phyloP scores from a whole-genome alignment of 2,888 invertebrate species.

The Ormyrus labotus region DNA sequence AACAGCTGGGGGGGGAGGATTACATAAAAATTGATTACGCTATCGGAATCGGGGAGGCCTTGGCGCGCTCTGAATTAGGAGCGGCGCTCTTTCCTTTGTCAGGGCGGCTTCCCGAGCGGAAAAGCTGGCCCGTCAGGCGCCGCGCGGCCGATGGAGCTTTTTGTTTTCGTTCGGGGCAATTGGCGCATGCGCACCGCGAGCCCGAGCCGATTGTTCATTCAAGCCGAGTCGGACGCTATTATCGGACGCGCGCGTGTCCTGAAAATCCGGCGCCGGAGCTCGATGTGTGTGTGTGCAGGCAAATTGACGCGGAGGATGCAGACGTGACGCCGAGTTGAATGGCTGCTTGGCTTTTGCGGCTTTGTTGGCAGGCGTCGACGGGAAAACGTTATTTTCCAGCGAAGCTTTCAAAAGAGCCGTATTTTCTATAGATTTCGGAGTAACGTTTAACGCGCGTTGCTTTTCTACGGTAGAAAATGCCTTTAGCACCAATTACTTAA shows the following conservation, averaged over 20 bases:
- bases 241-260: constrained; percentile 11
- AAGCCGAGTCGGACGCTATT: constrained; percentile 22
- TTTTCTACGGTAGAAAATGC: too few relatives aligned
- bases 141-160: neutral
- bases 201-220: constrained; percentile 7
- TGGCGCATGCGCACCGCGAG: constrained; percentile 8
- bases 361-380: too few relatives aligned
- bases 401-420: too few relatives aligned
- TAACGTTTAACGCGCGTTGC: too few relatives aligned
- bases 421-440: too few relatives aligned
- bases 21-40: too few relatives aligned
- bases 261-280: neutral
- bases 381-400: too few relatives aligned
- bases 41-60: neutral
- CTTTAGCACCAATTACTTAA: too few relatives aligned
- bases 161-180: constrained; percentile 11
- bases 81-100: constrained; percentile 28
- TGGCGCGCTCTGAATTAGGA: constrained; percentile 33
- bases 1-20: too few relatives aligned
- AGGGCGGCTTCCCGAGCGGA: constrained; percentile 6
- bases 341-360: neutral
- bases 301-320: constrained; percentile 13
- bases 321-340: neutral
- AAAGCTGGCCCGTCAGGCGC: constrained; percentile 7
- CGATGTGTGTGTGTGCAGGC: neutral